Conservation (phyloP, 2,113 vertebrate species). For the Indicator maculatus region DNA sequence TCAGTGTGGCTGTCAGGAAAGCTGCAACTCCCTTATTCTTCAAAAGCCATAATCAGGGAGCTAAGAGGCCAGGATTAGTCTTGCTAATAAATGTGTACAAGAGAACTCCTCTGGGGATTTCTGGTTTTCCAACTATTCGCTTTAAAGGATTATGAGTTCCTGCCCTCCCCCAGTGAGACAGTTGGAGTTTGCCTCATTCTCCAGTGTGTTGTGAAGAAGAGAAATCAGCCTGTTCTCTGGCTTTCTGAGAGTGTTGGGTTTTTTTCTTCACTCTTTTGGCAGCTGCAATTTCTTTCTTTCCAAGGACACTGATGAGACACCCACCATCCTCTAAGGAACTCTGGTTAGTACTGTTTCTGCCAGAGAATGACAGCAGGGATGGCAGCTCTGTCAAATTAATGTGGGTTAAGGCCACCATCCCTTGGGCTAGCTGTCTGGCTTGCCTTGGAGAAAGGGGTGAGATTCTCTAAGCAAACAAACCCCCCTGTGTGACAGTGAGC, state of each 20-base stretch:
- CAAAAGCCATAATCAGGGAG: neutral
- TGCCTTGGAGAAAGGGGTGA: neutral
- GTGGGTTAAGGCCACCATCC: neutral
- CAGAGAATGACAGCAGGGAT: neutral
- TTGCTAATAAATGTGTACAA: conserved; percentile 4
- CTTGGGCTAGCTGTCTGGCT: neutral
- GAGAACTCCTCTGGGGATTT: conserved; percentile 1
- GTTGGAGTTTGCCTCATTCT: neutral
- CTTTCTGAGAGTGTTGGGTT: neutral
- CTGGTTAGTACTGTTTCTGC: neutral
- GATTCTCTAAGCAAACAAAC: neutral
- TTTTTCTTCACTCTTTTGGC: neutral
- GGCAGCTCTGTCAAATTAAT: neutral
- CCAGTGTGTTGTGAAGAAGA: neutral
- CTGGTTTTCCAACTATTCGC: neutral
- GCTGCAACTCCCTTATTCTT: neutral
- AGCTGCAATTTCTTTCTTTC: neutral
- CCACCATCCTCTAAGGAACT: neutral
- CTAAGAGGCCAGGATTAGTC: conserved; percentile 3
- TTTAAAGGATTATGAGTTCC: neutral
- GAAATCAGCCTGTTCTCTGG: neutral
- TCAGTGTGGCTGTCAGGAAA: neutral
- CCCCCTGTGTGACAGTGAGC: neutral
- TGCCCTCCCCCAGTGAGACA: neutral
- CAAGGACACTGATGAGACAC: neutral